A percentile compares a stretch with the other conserved stretches of the same genome.
Conservation (phyloP, 2,113 vertebrate genomes). For the Struthio camelus region DNA sequence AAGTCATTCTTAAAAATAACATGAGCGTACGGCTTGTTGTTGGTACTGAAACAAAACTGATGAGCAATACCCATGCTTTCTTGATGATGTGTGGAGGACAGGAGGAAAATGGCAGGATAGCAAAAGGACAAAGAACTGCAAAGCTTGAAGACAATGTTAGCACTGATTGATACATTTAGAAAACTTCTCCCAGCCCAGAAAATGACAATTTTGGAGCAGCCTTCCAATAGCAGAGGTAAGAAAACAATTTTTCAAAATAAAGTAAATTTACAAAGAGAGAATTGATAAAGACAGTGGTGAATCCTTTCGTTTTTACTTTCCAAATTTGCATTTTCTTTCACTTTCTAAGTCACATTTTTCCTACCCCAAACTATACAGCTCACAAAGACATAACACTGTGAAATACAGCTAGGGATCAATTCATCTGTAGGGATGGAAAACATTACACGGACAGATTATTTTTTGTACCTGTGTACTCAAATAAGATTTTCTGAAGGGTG, state of each 20-base stretch:
- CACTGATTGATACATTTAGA: neutral
- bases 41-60: neutral
- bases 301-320: neutral
- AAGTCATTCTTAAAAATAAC: neutral
- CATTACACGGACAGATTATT: accelerated
- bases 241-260: neutral
- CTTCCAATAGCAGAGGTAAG: neutral
- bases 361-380: neutral
- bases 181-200: neutral
- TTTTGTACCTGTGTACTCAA: neutral
- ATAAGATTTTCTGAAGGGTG: accelerated
- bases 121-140: neutral
- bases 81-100: neutral
- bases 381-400: neutral
- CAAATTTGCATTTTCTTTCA: neutral
- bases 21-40: neutral
- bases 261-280: neutral
- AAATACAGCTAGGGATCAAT: neutral
- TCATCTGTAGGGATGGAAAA: neutral
- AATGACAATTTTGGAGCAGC: neutral
- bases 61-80: accelerated
- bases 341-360: neutral
- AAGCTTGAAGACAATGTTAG: neutral
- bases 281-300: accelerated
- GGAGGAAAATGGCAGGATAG: neutral